Evolutionary conservation across 2,888 invertebrate species (phyloP).

Genomic region (Xanthia togata): DNA sequence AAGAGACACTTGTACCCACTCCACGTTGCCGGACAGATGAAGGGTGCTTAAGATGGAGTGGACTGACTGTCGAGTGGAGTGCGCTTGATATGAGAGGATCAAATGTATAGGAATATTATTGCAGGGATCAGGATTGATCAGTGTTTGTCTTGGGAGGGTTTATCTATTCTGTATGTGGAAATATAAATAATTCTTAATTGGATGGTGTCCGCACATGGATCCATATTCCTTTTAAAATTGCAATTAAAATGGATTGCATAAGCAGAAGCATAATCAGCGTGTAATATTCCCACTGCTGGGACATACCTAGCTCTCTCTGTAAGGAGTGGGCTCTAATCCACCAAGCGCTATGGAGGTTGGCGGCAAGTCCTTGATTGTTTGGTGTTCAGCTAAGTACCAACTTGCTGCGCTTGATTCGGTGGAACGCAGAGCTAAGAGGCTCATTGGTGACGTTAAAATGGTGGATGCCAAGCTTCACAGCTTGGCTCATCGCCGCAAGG

Average conservation of each 20-base stretch:
- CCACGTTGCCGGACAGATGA: slow-evolving; percentile 47
- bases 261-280: not conserved
- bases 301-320: not conserved
- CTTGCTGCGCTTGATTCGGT: no score
- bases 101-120: slow-evolving; percentile 36
- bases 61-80: slow-evolving; percentile 26
- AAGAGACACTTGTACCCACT: slow-evolving; percentile 61
- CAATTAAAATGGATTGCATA: not conserved
- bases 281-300: no score
- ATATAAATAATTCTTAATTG: not conserved
- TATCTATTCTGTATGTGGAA: not conserved
- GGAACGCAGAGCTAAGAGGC: no score
- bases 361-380: not conserved
- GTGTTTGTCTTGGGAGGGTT: not conserved
- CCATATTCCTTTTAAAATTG: not conserved
- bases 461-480: no score
- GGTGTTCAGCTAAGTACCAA: no score
- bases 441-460: no score
- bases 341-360: not conserved
- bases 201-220: no score
- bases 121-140: not conserved
- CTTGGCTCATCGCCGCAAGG: no score
- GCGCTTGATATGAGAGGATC: slow-evolving; percentile 34
- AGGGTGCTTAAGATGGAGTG: slow-evolving; percentile 40
- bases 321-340: not conserved